phyloP scores from a whole-genome alignment of 2,888 invertebrate species.

The Phyto melanocephala region DNA sequence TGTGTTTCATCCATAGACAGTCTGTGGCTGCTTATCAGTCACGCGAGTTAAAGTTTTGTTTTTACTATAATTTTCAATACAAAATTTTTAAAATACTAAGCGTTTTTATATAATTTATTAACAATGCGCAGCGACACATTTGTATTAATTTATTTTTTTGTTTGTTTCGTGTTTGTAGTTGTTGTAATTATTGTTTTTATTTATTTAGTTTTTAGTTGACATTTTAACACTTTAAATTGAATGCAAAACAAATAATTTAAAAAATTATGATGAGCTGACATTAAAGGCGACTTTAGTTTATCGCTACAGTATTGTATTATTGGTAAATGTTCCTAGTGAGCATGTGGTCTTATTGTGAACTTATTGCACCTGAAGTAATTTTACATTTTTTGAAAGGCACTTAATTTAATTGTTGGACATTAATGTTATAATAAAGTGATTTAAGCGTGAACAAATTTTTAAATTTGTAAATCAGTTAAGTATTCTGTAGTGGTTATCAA shows the following conservation, averaged over 20 bases:
- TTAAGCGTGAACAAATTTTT: too few relatives aligned
- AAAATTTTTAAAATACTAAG: background rate
- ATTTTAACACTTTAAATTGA: constrained; percentile 40
- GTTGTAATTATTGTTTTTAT: background rate
- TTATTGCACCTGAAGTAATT: too few relatives aligned
- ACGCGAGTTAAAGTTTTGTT: constrained; percentile 50
- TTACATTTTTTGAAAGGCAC: too few relatives aligned
- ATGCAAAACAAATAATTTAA: background rate
- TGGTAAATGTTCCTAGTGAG: too few relatives aligned
- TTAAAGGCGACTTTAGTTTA: too few relatives aligned
- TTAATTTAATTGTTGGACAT: too few relatives aligned
- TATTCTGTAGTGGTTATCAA: too few relatives aligned
- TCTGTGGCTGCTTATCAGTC: constrained; percentile 50
- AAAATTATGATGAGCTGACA: too few relatives aligned
- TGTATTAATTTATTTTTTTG: constrained; percentile 7
- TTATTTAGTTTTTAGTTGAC: constrained; percentile 26
- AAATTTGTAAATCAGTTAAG: too few relatives aligned
- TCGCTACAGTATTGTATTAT: too few relatives aligned
- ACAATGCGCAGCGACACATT: background rate
- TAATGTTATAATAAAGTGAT: too few relatives aligned
- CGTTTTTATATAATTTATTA: constrained; percentile 16
- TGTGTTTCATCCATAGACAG: background rate
- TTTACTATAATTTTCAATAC: background rate
- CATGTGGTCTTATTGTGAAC: too few relatives aligned
- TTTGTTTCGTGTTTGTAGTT: background rate